phyloP scores from a whole-genome alignment of 1,140 invertebrate species.

The Schlechtendalia chinensis region DNA sequence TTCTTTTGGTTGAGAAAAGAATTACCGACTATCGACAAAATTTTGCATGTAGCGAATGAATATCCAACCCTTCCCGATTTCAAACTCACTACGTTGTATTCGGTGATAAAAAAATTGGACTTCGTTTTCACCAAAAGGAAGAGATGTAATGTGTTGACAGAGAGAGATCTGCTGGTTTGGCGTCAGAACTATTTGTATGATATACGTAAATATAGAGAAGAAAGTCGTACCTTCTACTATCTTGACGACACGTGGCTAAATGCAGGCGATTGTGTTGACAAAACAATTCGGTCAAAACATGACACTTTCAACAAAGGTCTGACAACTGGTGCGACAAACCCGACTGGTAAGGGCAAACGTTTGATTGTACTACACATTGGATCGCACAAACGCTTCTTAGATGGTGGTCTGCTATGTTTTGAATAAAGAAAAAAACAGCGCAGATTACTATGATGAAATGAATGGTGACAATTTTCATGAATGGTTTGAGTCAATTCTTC shows the following conservation, averaged over 20 bases:
- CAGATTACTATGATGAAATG: neutral
- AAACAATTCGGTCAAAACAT: neutral
- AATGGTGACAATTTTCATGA: too few relatives aligned
- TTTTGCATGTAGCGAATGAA: neutral
- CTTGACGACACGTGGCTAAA: conserved; percentile 4
- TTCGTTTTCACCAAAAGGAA: neutral
- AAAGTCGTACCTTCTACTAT: neutral
- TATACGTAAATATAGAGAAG: neutral
- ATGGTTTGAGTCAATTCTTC: neutral
- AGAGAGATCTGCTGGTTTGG: neutral
- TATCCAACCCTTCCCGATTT: neutral
- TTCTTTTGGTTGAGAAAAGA: neutral
- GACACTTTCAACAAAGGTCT: conserved; percentile 12
- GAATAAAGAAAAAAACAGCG: neutral
- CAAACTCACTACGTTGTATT: neutral
- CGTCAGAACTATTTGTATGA: neutral
- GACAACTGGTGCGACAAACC: neutral
- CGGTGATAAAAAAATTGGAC: neutral
- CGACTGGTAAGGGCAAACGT: neutral
- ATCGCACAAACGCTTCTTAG: conserved; percentile 9
- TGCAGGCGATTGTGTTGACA: neutral
- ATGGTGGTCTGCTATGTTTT: neutral
- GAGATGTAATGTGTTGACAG: neutral
- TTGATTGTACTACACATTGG: conserved; percentile 37
- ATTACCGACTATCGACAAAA: neutral